Conservation (phyloP, 2,888 invertebrate genomes). For the Apodemia zela region DNA sequence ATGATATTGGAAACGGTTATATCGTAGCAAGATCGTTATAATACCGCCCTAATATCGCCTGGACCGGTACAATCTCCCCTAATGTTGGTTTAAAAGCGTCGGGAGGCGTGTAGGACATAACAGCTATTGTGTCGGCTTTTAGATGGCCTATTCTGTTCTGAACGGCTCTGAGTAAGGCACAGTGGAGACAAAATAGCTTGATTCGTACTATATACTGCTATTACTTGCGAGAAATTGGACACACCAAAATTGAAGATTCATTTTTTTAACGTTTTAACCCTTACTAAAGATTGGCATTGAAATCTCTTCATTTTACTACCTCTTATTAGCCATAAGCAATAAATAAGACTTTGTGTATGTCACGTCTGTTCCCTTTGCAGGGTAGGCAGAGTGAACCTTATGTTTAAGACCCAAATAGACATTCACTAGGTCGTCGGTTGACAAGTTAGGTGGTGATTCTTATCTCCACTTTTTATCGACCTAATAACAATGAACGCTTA, state of each 20-base stretch:
- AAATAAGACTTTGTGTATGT: too few species aligned
- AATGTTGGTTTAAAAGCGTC: slow-evolving; percentile 11
- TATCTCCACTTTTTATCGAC: too few species aligned
- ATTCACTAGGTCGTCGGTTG: too few species aligned
- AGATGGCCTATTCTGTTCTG: slow-evolving; percentile 9
- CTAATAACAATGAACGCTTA: too few species aligned
- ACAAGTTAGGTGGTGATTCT: too few species aligned
- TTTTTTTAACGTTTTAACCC: too few species aligned
- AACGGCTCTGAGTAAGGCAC: neutral
- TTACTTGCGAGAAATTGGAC: neutral
- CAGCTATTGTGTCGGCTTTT: slow-evolving; percentile 15
- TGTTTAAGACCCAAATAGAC: too few species aligned
- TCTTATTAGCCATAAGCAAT: too few species aligned
- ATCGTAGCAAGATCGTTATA: slow-evolving; percentile 7
- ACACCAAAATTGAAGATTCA: neutral
- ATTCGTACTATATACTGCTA: neutral
- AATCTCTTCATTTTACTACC: too few species aligned
- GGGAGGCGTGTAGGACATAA: slow-evolving; percentile 5
- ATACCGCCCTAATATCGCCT: slow-evolving; percentile 10
- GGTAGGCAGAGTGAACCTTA: too few species aligned
- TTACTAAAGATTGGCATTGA: too few species aligned
- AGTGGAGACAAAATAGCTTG: neutral
- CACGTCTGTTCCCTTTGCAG: too few species aligned
- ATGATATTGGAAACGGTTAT: slow-evolving; percentile 10
- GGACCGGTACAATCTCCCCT: slow-evolving; percentile 6